Evolutionary conservation across 2,888 invertebrate species (phyloP).

Genomic region (Anticlea derivata): DNA sequence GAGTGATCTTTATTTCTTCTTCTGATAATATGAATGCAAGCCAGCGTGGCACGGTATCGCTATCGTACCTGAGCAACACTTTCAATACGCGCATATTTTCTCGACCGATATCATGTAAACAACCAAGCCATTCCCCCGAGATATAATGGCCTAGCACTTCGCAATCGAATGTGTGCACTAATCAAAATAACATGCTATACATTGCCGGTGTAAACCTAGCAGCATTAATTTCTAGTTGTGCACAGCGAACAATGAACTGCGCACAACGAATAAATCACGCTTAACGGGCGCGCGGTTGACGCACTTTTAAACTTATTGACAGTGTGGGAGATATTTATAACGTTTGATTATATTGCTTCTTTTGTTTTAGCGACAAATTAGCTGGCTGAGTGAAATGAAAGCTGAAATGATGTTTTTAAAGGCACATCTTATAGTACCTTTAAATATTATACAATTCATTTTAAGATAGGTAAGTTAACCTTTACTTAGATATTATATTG

Average conservation of each 20-base stretch:
- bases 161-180: conserved; percentile 49
- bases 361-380: conserved; percentile 28
- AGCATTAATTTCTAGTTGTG: conserved; percentile 47
- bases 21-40: too few relatives aligned
- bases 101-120: conserved; percentile 38
- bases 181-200: conserved; percentile 57
- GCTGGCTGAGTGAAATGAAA: conserved; percentile 1
- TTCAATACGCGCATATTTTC: conserved; percentile 32
- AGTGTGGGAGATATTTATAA: conserved; percentile 49
- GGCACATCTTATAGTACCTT: too few relatives aligned
- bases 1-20: too few relatives aligned
- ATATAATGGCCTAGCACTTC: conserved; percentile 52
- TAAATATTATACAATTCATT: too few relatives aligned
- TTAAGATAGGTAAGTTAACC: too few relatives aligned
- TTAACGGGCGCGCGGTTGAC: conserved; percentile 60
- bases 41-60: neutral
- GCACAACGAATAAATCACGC: conserved; percentile 60
- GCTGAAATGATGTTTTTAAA: neutral
- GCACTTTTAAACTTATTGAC: conserved; percentile 64
- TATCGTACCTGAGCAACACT: conserved; percentile 12
- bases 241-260: conserved; percentile 62
- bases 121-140: conserved; percentile 36
- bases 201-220: conserved; percentile 49
- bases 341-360: conserved; percentile 26
- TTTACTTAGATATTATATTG: neutral